Conservation (phyloP, 1,140 invertebrate species). For the Orchestia grillus region DNA sequence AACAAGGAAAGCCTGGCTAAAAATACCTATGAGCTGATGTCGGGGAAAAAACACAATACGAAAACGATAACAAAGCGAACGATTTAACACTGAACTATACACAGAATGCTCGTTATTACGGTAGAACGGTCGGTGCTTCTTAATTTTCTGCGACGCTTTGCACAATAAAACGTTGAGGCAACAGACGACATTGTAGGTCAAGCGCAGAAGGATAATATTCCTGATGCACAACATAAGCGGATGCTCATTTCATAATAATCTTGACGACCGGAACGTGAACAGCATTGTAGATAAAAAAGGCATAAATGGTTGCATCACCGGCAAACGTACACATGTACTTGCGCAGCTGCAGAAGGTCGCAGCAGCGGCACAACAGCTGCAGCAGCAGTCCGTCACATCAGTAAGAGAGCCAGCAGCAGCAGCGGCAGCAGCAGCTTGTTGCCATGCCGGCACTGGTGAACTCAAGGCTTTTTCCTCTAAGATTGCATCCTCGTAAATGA, state of each 20-base stretch:
- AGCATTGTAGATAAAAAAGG: neutral
- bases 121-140: neutral
- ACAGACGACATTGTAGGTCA: no score
- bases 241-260: neutral
- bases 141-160: no score
- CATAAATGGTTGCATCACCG: neutral
- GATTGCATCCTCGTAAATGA: neutral
- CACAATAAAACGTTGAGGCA: no score
- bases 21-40: neutral
- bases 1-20: neutral
- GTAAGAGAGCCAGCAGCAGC: neutral
- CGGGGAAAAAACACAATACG: neutral
- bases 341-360: neutral
- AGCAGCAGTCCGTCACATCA: neutral
- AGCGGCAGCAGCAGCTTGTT: neutral
- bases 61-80: neutral
- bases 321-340: neutral
- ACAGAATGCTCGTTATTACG: neutral
- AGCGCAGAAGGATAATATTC: no score
- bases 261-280: neutral
- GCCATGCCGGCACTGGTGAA: neutral
- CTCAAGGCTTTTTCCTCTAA: neutral
- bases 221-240: neutral
- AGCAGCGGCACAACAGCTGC: neutral
- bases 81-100: neutral